Percentiles rank a stretch among this genome's conserved stretches.
phyloP scores from a whole-genome alignment of 2,888 invertebrate genomes.

The Tupiocoris notatus region DNA sequence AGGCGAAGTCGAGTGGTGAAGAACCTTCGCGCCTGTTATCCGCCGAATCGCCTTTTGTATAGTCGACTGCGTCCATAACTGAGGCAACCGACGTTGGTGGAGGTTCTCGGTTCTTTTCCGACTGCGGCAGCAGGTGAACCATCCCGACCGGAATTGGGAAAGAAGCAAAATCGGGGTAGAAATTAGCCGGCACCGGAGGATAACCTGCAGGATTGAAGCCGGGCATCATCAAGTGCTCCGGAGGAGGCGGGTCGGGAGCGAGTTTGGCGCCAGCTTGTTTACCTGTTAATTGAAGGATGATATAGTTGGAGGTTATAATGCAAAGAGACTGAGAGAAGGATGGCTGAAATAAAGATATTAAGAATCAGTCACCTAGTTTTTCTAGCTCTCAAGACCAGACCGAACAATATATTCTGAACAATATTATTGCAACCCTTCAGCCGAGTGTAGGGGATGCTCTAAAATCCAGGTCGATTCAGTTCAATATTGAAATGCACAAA shows the following conservation, averaged over 20 bases:
- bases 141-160: constrained; percentile 82
- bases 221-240: constrained; percentile 58
- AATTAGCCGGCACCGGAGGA: constrained; percentile 62
- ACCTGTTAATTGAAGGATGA: too few species aligned
- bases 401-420: too few species aligned
- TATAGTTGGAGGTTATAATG: too few species aligned
- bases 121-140: constrained; percentile 78
- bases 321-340: too few species aligned
- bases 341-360: too few species aligned
- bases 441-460: too few species aligned
- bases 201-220: constrained; percentile 72
- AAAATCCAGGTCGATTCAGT: too few species aligned
- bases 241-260: constrained; percentile 49
- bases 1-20: constrained; percentile 49
- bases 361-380: too few species aligned
- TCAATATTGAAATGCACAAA: too few species aligned
- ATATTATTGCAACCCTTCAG: too few species aligned
- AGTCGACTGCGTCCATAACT: constrained; percentile 42
- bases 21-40: constrained; percentile 47
- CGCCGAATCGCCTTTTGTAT: constrained; percentile 42
- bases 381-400: too few species aligned
- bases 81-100: not conserved
- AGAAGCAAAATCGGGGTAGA: constrained; percentile 80
- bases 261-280: not conserved
- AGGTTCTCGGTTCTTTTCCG: constrained; percentile 67